Percentiles rank a stretch among this genome's conserved stretches.
These are phyloP conservation scores for Zaprionus bogoriensis DNA, from an alignment of 2,888 invertebrate species.

Conservation along the genomic window DNA sequence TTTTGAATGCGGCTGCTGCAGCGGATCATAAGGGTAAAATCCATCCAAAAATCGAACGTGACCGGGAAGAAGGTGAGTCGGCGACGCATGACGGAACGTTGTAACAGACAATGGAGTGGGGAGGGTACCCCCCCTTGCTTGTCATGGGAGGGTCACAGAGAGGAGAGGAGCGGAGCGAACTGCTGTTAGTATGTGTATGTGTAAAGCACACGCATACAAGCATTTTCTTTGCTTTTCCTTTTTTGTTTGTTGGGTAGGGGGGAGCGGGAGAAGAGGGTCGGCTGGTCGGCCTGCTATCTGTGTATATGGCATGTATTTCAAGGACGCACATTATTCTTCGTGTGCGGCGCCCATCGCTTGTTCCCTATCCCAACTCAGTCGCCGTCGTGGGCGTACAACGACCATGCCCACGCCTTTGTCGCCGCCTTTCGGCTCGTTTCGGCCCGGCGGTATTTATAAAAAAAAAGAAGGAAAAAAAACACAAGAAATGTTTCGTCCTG, in stretches of 20 bases:
- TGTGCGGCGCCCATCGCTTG: constrained; percentile 35
- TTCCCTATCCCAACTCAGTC: constrained; percentile 10
- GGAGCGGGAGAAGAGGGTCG: background rate
- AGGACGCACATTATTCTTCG: constrained; percentile 73
- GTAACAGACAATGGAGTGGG: background rate
- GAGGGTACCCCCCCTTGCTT: no score
- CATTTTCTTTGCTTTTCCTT: constrained; percentile 19
- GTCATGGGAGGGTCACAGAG: no score
- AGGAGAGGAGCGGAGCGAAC: background rate
- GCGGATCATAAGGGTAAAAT: constrained; percentile 83
- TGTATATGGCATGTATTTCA: constrained; percentile 61
- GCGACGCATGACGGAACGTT: constrained; percentile 25
- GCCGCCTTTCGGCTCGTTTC: constrained; percentile 26
- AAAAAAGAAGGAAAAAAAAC: background rate
- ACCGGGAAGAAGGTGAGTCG: constrained; percentile 83
- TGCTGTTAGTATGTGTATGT: constrained; percentile 3
- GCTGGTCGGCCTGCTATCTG: constrained; percentile 42
- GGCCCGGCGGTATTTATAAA: constrained; percentile 56
- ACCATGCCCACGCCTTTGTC: background rate
- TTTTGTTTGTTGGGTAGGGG: background rate
- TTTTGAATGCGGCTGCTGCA: constrained; percentile 82
- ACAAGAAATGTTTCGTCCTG: constrained; percentile 36
- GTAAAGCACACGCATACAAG: constrained; percentile 15
- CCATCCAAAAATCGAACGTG: constrained; percentile 83
- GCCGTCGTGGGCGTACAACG: background rate